These are phyloP conservation scores for Leptarthrus brevirostris DNA, from an alignment of 2,888 invertebrate species.

Conservation along the genomic window DNA sequence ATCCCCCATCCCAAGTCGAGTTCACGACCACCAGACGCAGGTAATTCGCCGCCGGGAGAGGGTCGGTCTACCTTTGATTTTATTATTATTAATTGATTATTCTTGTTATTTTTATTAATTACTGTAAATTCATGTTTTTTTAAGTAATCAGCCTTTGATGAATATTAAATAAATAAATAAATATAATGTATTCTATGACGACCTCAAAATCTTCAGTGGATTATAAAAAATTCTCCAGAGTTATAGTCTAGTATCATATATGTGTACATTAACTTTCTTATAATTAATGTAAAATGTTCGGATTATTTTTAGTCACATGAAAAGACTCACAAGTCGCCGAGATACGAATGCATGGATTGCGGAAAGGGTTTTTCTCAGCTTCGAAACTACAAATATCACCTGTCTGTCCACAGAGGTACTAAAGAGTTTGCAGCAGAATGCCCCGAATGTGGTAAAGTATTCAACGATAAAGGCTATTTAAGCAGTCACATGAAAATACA, in stretches of 20 bases:
- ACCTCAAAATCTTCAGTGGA: background rate
- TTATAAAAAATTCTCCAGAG: too few species aligned
- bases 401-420: constrained; percentile 84
- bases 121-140: too few species aligned
- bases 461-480: constrained; percentile 85
- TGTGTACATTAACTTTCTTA: too few species aligned
- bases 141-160: background rate
- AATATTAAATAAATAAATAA: background rate
- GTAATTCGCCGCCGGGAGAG: too few species aligned
- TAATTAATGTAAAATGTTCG: background rate
- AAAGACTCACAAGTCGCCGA: constrained; percentile 66
- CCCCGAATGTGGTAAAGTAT: constrained; percentile 83
- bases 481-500: constrained; percentile 90
- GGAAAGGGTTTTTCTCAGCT: constrained; percentile 85
- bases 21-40: too few species aligned
- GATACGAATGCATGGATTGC: constrained; percentile 80
- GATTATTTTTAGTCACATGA: constrained; percentile 63
- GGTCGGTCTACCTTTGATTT: too few species aligned
- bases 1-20: too few species aligned
- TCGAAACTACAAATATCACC: constrained; percentile 86
- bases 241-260: too few species aligned
- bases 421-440: constrained; percentile 80
- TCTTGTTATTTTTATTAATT: too few species aligned
- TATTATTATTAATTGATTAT: too few species aligned
- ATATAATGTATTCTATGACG: background rate